These are phyloP conservation scores for Leuctra nigra DNA, from an alignment of 2,888 invertebrate genomes.

Conservation along the genomic window DNA sequence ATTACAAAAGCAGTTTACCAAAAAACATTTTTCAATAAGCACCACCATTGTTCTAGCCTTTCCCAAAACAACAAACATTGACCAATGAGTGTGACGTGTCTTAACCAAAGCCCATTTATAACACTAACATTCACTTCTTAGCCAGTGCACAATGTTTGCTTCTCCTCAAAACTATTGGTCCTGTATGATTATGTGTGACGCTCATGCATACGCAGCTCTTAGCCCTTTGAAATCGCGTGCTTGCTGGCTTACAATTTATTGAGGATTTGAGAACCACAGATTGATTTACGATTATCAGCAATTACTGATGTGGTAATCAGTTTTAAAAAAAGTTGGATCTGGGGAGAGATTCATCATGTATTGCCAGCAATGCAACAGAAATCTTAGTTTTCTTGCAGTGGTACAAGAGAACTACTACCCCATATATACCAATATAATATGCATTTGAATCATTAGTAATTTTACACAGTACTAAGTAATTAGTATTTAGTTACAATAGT, in stretches of 20 bases:
- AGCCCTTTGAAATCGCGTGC: too few relatives aligned
- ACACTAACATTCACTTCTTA: background rate
- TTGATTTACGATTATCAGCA: too few relatives aligned
- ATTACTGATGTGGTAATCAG: too few relatives aligned
- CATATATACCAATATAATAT: background rate
- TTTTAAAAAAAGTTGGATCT: too few relatives aligned
- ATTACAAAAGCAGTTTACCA: constrained; percentile 22
- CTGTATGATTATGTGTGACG: constrained; percentile 20
- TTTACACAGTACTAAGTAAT: too few relatives aligned
- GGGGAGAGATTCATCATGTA: background rate
- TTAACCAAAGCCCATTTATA: background rate
- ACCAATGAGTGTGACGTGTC: constrained; percentile 2
- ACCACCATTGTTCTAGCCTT: constrained; percentile 16
- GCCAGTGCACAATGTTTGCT: background rate
- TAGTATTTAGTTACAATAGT: too few relatives aligned
- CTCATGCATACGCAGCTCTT: too few relatives aligned
- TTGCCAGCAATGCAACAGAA: background rate
- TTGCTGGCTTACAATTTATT: too few relatives aligned
- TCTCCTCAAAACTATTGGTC: constrained; percentile 16
- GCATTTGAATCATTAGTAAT: too few relatives aligned
- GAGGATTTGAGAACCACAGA: too few relatives aligned
- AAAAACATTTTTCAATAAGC: constrained; percentile 20
- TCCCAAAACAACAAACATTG: background rate
- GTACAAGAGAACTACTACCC: background rate
- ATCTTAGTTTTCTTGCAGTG: background rate